Conservation (phyloP, 2,797 vertebrate species). For the Thripadectes ignobilis region DNA sequence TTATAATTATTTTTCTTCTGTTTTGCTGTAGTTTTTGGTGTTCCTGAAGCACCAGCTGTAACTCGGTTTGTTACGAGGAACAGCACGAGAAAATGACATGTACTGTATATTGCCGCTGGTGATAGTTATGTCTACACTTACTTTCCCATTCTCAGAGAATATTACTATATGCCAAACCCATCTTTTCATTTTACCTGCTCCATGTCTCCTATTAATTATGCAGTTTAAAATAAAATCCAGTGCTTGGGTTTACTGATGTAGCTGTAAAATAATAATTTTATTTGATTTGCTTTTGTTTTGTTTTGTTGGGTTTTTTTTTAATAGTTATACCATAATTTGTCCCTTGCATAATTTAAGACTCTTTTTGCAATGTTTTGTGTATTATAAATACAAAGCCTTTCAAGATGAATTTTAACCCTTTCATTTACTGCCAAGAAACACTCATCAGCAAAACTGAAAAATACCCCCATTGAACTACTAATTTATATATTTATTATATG, state of each 20-base stretch:
- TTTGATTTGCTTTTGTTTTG: not conserved
- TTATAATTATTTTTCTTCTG: constrained; percentile 72
- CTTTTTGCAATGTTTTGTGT: constrained; percentile 55
- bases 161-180: constrained; percentile 45
- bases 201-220: constrained; percentile 24
- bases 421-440: constrained; percentile 38
- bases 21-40: constrained; percentile 77
- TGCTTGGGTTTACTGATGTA: constrained; percentile 54
- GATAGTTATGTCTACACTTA: constrained; percentile 51
- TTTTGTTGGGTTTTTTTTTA: not conserved
- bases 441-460: constrained; percentile 28
- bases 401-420: not conserved
- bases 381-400: constrained; percentile 49
- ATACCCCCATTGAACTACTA: constrained; percentile 14
- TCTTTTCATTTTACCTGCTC: constrained; percentile 9
- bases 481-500: constrained; percentile 66
- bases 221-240: constrained; percentile 54
- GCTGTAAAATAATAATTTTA: constrained; percentile 53
- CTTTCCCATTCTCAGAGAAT: constrained; percentile 47
- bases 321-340: not conserved
- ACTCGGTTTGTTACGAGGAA: constrained; percentile 75
- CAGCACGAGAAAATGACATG: constrained; percentile 69
- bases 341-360: constrained; percentile 47
- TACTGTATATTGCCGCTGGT: constrained; percentile 70
- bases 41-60: constrained; percentile 76